phyloP scores from a whole-genome alignment of 2,888 invertebrate genomes.

The Cartodere bifasciata region DNA sequence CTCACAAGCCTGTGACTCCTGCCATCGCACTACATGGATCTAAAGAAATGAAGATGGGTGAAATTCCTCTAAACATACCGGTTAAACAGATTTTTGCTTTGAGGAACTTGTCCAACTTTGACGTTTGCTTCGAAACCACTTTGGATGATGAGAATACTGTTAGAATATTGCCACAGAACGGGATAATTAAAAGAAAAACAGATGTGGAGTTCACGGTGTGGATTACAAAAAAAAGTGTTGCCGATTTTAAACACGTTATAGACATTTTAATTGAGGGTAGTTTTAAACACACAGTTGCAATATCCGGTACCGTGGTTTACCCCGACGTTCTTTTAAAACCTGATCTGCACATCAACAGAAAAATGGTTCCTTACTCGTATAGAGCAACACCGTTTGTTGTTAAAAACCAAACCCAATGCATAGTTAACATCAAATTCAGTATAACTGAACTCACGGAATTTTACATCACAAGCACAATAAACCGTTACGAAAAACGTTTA shows the following conservation, averaged over 20 bases:
- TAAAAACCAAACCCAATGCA: slow-evolving; percentile 24
- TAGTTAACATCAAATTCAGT: slow-evolving; percentile 24
- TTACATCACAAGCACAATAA: slow-evolving; percentile 20
- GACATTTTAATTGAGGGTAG: slow-evolving; percentile 24
- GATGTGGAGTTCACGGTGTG: slow-evolving; percentile 20
- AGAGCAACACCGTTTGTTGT: slow-evolving; percentile 23
- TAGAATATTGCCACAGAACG: slow-evolving; percentile 19
- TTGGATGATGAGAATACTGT: slow-evolving; percentile 19
- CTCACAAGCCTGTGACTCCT: too few species aligned
- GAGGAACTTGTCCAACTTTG: slow-evolving; percentile 18
- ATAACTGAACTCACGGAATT: slow-evolving; percentile 31
- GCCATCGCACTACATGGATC: too few species aligned
- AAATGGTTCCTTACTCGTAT: slow-evolving; percentile 31
- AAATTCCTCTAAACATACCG: slow-evolving; percentile 31
- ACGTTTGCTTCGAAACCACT: slow-evolving; percentile 16
- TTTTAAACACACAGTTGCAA: slow-evolving; percentile 34
- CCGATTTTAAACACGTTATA: slow-evolving; percentile 15
- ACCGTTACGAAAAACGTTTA: slow-evolving; percentile 11
- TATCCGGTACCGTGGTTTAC: slow-evolving; percentile 39
- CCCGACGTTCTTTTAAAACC: slow-evolving; percentile 41
- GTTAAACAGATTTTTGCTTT: slow-evolving; percentile 17
- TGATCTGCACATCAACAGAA: slow-evolving; percentile 37
- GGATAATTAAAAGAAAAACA: slow-evolving; percentile 18
- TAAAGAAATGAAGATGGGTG: slow-evolving; percentile 21
- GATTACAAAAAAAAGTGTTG: slow-evolving; percentile 13